A percentile compares a stretch with the other conserved stretches of the same genome.
Conservation (phyloP, 2,888 invertebrate genomes). For the Rhingia campestris region DNA sequence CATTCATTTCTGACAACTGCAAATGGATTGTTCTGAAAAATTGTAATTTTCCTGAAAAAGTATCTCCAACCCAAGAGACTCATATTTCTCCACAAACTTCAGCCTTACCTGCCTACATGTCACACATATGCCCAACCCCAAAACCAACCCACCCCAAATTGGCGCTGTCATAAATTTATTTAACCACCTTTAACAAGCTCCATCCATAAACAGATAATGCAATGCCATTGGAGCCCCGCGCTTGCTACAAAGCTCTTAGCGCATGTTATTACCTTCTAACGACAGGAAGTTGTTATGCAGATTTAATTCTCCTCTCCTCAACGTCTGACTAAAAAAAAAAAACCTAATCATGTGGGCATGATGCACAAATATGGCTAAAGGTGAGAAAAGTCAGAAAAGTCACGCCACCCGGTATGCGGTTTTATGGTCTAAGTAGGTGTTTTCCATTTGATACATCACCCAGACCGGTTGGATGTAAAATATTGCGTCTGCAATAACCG, state of each 20-base stretch:
- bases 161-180: slow-evolving; percentile 4
- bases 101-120: neutral
- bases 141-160: slow-evolving; percentile 2
- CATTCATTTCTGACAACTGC: too few species aligned
- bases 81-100: neutral
- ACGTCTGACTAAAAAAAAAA: neutral
- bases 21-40: neutral
- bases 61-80: neutral
- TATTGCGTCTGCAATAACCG: neutral
- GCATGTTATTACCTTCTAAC: slow-evolving; percentile 38
- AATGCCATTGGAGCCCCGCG: slow-evolving; percentile 16
- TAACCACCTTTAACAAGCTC: slow-evolving; percentile 27
- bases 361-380: slow-evolving; percentile 62
- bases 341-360: slow-evolving; percentile 46
- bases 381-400: slow-evolving; percentile 64
- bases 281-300: slow-evolving; percentile 64
- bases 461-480: slow-evolving; percentile 25
- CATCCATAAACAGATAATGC: slow-evolving; percentile 35
- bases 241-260: slow-evolving; percentile 3
- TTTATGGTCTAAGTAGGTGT: slow-evolving; percentile 46
- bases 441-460: neutral
- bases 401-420: slow-evolving; percentile 44
- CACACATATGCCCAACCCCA: slow-evolving; percentile 1
- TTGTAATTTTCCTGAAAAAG: neutral
- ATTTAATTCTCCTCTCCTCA: slow-evolving; percentile 18